Percentiles rank a stretch among this genome's conserved stretches.
These are phyloP conservation scores for Cnemophilus loriae DNA, from an alignment of 2,113 vertebrate genomes.

Conservation along the genomic window DNA sequence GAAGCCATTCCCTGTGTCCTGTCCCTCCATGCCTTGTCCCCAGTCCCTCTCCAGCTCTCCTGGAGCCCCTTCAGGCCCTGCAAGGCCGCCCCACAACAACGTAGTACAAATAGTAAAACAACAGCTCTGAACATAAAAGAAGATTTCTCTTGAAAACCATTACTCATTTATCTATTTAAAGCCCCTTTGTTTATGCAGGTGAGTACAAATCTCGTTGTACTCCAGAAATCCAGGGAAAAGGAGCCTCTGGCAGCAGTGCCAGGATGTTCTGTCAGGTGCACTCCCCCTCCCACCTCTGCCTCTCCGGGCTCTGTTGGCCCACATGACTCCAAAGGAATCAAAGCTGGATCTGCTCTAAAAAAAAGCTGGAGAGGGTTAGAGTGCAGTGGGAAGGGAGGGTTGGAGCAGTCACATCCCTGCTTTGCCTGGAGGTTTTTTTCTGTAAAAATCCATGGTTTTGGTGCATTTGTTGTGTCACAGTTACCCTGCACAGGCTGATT, in stretches of 20 bases:
- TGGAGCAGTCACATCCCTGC: neutral
- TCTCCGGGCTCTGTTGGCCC: neutral
- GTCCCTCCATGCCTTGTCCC: neutral
- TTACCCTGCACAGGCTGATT: neutral
- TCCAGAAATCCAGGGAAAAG: neutral
- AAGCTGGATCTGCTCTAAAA: neutral
- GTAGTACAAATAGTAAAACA: neutral
- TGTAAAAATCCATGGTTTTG: neutral
- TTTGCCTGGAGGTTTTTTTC: neutral
- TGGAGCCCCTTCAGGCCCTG: neutral
- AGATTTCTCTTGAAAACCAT: neutral
- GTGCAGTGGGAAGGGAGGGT: neutral
- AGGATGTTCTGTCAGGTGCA: neutral
- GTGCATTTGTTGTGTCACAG: neutral
- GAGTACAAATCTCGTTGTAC: neutral
- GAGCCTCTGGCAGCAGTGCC: neutral
- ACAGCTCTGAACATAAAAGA: neutral
- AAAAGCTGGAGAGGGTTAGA: neutral
- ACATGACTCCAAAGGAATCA: no score
- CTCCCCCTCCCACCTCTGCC: neutral
- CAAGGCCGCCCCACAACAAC: accelerated
- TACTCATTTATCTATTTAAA: neutral
- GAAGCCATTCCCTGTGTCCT: neutral
- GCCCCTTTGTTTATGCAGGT: neutral
- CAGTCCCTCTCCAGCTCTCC: neutral